phyloP scores from a whole-genome alignment of 2,113 vertebrate species.

The Panthera leo region DNA sequence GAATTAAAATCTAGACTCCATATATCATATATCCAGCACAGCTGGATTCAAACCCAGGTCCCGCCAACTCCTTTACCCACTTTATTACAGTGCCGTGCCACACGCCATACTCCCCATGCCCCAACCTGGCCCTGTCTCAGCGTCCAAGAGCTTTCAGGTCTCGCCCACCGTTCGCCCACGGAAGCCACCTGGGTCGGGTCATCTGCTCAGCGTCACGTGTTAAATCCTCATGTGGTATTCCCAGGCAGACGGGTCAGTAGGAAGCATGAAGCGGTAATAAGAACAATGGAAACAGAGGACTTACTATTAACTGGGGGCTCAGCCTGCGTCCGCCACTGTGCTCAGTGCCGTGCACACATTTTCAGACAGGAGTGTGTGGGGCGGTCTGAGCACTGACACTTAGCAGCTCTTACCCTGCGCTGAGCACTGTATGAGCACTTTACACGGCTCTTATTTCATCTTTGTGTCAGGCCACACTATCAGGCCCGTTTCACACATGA shows the following conservation, averaged over 20 bases:
- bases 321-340: too few relatives aligned
- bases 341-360: background rate
- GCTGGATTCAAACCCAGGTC: background rate
- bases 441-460: fast-evolving
- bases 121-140: background rate
- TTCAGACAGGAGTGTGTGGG: background rate
- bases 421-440: background rate
- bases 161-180: background rate
- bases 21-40: background rate
- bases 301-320: too few relatives aligned
- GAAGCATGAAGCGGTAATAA: too few relatives aligned
- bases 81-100: too few relatives aligned
- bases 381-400: too few relatives aligned
- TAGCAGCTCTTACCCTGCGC: fast-evolving
- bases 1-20: background rate
- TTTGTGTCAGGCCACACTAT: fast-evolving
- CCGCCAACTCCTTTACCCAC: background rate
- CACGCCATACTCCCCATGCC: background rate
- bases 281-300: background rate
- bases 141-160: background rate
- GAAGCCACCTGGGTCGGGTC: background rate
- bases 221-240: background rate
- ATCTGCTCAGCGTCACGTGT: background rate
- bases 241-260: background rate
- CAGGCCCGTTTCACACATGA: background rate